Conservation (phyloP, 2,797 vertebrate genomes). For the Meriones psammophilus region DNA sequence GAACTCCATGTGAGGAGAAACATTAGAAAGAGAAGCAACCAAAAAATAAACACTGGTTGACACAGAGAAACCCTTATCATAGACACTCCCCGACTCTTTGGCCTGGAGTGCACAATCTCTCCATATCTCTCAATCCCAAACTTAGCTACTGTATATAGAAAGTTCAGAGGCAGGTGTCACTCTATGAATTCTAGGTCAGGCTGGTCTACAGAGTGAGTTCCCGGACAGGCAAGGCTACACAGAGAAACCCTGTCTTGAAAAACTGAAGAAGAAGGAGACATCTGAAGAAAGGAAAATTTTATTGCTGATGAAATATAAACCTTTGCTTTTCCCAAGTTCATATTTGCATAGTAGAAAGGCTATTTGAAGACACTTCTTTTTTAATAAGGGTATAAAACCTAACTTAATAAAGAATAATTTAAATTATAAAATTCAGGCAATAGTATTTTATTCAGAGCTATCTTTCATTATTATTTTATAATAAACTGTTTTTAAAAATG, state of each 20-base stretch:
- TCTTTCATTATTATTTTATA: slow-evolving; percentile 23
- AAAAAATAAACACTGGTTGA: not conserved
- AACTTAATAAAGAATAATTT: slow-evolving; percentile 37
- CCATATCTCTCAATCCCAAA: too few relatives aligned
- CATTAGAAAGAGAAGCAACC: not conserved
- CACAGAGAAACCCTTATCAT: not conserved
- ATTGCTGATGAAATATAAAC: slow-evolving; percentile 37
- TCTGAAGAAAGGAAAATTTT: slow-evolving; percentile 55
- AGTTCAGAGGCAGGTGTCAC: not conserved
- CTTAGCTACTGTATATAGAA: not conserved
- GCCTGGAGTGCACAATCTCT: accelerated
- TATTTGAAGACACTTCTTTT: not conserved
- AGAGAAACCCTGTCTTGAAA: too few relatives aligned
- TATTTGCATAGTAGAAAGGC: slow-evolving; percentile 68
- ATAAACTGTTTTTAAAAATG: slow-evolving; percentile 36
- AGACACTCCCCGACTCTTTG: not conserved
- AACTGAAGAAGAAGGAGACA: not conserved
- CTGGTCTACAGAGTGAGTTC: too few relatives aligned
- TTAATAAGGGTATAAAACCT: not conserved
- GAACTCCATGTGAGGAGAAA: not conserved
- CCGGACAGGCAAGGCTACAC: too few relatives aligned
- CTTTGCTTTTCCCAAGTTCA: slow-evolving; percentile 63
- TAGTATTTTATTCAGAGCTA: not conserved
- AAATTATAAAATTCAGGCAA: slow-evolving; percentile 36
- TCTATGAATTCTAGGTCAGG: too few relatives aligned